Evolutionary conservation across 2,113 vertebrate genomes (phyloP).

Genomic region (Eidolon helvum): DNA sequence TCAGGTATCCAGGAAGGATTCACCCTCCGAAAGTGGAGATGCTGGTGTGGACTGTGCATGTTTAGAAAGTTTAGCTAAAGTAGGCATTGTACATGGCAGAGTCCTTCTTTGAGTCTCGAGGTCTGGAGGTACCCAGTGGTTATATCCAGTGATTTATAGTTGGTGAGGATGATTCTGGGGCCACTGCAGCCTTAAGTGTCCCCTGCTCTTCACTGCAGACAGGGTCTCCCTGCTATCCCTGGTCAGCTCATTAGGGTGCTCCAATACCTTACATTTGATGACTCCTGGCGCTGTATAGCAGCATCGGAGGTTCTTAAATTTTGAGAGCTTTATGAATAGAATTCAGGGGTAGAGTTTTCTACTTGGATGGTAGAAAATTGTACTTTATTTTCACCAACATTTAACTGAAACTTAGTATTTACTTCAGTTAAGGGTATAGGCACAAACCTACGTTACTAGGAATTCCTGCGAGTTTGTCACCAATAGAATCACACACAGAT

Average conservation of each 20-base stretch:
- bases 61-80: not conserved
- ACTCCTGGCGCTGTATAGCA: not conserved
- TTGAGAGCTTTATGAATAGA: not conserved
- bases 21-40: rapidly evolving
- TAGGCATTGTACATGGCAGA: not conserved
- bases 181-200: not conserved
- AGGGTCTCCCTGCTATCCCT: not conserved
- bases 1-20: not conserved
- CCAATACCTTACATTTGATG: not conserved
- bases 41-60: too few species aligned
- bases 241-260: not conserved
- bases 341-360: not conserved
- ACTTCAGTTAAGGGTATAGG: not conserved
- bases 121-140: not conserved
- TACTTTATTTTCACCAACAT: not conserved
- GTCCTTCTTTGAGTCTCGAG: not conserved
- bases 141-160: not conserved
- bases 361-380: not conserved
- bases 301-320: not conserved
- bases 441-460: not conserved
- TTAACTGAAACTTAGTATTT: not conserved
- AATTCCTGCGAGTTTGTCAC: not conserved
- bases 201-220: not conserved
- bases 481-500: not conserved
- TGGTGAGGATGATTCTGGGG: not conserved